phyloP scores from a whole-genome alignment of 2,797 vertebrate species.

The Lateolabrax maculatus region DNA sequence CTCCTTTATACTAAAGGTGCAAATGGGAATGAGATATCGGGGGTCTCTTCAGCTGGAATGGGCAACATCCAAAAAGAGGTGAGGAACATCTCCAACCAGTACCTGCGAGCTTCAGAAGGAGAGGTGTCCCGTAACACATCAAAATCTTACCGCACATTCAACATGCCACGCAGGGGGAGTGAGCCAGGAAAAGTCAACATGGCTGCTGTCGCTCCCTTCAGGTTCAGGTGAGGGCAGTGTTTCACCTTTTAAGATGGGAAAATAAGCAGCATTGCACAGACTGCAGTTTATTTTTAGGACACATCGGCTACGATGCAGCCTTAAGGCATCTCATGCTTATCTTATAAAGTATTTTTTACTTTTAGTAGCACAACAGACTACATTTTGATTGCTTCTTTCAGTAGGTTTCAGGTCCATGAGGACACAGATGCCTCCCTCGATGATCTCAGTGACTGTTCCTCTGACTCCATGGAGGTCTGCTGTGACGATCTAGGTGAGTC shows the following conservation, averaged over 20 bases:
- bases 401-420: constrained; percentile 81
- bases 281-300: neutral
- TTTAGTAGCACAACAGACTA: neutral
- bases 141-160: constrained; percentile 46
- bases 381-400: neutral
- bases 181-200: constrained; percentile 86
- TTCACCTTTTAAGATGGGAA: constrained; percentile 43
- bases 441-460: constrained; percentile 84
- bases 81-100: constrained; percentile 59
- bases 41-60: constrained; percentile 35
- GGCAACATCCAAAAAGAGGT: constrained; percentile 61
- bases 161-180: constrained; percentile 59
- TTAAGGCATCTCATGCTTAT: neutral
- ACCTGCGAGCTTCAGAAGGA: constrained; percentile 27
- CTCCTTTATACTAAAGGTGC: constrained; percentile 53
- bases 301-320: neutral
- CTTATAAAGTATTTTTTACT: neutral
- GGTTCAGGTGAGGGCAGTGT: constrained; percentile 89
- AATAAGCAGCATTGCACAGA: neutral
- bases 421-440: constrained; percentile 76
- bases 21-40: constrained; percentile 79
- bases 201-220: constrained; percentile 92
- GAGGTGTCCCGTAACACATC: constrained; percentile 42
- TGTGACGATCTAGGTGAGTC: constrained; percentile 88
- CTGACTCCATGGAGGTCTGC: constrained; percentile 83